Evolutionary conservation across 2,888 invertebrate genomes (phyloP).

Genomic region (Hirtodrosophila confusa): DNA sequence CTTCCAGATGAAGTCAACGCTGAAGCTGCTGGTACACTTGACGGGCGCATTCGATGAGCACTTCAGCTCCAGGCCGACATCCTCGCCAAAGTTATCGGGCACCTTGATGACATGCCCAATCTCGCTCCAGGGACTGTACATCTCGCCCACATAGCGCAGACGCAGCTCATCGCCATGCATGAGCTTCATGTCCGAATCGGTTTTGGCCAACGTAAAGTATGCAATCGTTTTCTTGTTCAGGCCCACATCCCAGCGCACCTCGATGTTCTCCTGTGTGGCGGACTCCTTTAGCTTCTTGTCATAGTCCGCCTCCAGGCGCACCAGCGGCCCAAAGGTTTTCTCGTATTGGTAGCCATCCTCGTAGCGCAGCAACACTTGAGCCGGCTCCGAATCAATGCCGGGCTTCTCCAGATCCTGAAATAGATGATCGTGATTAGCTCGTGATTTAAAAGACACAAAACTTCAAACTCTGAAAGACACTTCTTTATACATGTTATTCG

Average conservation of each 20-base stretch:
- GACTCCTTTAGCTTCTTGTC: constrained; percentile 99
- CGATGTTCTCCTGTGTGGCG: constrained; percentile 98
- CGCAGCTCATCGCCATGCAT: constrained; percentile 99
- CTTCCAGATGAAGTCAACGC: constrained; percentile 99
- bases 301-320: constrained; percentile 98
- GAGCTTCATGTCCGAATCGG: constrained; percentile 98
- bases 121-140: constrained; percentile 98
- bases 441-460: no score
- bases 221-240: constrained; percentile 99
- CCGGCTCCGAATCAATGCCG: constrained; percentile 98
- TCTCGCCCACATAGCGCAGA: constrained; percentile 95
- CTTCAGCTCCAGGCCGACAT: constrained; percentile 98
- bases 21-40: constrained; percentile 97
- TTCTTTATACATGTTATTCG: no score
- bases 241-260: constrained; percentile 99
- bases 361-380: constrained; percentile 91
- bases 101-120: constrained; percentile 99
- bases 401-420: constrained; percentile 95
- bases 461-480: no score
- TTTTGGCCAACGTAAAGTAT: constrained; percentile 98
- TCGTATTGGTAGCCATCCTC: constrained; percentile 99
- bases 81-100: constrained; percentile 98
- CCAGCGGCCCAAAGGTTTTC: constrained; percentile 98
- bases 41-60: constrained; percentile 95
- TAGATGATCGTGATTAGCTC: not conserved